These are phyloP conservation scores for Exephanes ischioxanthus DNA, from an alignment of 2,888 invertebrate genomes.

Conservation along the genomic window DNA sequence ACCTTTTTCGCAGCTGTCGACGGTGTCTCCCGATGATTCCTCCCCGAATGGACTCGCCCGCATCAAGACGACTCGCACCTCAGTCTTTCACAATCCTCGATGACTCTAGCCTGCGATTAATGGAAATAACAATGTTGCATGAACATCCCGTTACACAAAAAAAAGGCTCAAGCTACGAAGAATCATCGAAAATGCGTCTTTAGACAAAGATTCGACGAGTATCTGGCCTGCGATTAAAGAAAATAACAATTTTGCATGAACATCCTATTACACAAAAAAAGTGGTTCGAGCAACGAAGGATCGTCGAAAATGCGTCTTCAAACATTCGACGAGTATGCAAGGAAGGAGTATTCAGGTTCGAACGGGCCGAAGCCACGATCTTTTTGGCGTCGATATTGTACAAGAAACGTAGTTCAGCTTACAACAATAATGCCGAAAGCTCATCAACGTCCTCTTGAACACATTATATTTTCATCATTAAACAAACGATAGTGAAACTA, in stretches of 20 bases:
- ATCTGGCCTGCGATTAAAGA: too few relatives aligned
- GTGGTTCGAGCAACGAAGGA: too few relatives aligned
- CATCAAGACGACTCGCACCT: too few relatives aligned
- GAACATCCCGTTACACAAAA: neutral
- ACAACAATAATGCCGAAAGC: neutral
- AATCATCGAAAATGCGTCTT: neutral
- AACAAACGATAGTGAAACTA: neutral
- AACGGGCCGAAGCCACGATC: neutral
- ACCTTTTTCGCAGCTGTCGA: neutral
- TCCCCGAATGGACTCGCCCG: neutral
- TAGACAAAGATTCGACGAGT: neutral
- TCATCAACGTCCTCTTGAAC: neutral
- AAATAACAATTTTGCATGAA: too few relatives aligned
- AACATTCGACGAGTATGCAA: neutral
- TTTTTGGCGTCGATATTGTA: neutral
- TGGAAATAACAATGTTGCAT: neutral
- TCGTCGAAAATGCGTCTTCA: neutral
- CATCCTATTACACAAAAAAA: too few relatives aligned
- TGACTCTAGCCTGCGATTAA: neutral
- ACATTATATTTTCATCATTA: neutral
- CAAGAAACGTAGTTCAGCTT: conserved; percentile 9
- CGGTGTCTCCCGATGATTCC: neutral
- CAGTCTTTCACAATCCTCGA: neutral
- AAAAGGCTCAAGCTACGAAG: too few relatives aligned
- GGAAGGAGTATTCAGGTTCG: neutral